Evolutionary conservation across 2,797 vertebrate genomes (phyloP), one percentile per base, ranked within the genome.

Genomic region (Pogonophryne albipinna): DNA sequence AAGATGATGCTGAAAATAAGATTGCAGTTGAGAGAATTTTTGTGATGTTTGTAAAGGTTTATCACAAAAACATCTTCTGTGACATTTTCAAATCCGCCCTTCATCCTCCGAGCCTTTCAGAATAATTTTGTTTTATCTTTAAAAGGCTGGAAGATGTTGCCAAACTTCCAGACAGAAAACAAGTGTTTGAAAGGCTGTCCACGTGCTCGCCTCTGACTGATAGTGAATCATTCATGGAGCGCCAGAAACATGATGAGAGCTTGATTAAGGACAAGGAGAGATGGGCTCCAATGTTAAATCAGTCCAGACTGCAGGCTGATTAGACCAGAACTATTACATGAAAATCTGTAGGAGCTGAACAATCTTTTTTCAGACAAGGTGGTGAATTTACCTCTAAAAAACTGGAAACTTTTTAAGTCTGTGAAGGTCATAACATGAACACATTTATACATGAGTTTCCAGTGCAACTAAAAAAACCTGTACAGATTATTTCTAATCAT

Each of bases 141-240:
- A 80, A 76, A 75, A 47, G 65, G 53, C 62, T 79, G 61, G 34
- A 74, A 77, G 66, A 84, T 41, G 82, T 83, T 80, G 27, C 31
- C 67, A 73, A 85, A 84, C 63, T 78, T 84, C 12, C 46, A 83
- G 65, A 72, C 66, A 69, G 86, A 87, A 87, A 87, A 84, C 83
- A 85, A 80, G 78, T 78, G 69, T 80, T 93, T 89, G 78, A 79
- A 68, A 91, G 85, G 87, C 89, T 15, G 79, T 51, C 46, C 87
- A 89, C 71, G 83, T 80, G 78, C 83, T 66, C 38, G 7, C 55
- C 46, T 66, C 79, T 87, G 89, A 87, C 89, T 50, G 89, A 92
- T 88, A 87, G 90, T 91, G 88, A 92, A 93, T 92, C 87, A 89
- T 90, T 85, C 84, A 85, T 85, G 81, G 80, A 58, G 79, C 0